Conservation (phyloP, 2,113 vertebrate genomes). For the Pterocles orientalis region DNA sequence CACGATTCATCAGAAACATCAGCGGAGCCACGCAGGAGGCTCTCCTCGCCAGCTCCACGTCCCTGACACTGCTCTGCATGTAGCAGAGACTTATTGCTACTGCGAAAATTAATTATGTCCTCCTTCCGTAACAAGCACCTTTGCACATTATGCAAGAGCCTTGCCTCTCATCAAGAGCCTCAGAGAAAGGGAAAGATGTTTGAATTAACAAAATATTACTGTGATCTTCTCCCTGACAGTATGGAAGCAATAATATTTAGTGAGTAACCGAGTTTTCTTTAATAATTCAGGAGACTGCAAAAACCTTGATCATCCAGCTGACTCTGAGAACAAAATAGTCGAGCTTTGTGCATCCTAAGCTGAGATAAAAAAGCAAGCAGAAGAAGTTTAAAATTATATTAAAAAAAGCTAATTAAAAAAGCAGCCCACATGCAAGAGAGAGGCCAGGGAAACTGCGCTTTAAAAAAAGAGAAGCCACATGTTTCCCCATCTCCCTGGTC, state of each 20-base stretch:
- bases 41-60: not conserved
- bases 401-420: not conserved
- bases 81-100: not conserved
- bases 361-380: slow-evolving; percentile 26
- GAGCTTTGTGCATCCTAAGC: slow-evolving; percentile 43
- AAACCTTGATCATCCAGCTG: slow-evolving; percentile 31
- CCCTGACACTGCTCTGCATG: not conserved
- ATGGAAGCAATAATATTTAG: slow-evolving; percentile 37
- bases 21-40: rapidly evolving
- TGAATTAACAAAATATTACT: slow-evolving; percentile 69
- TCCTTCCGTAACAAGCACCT: slow-evolving; percentile 22
- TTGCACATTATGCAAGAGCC: not conserved
- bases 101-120: not conserved
- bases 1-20: not conserved
- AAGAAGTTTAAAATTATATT: not conserved
- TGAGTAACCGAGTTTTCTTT: not conserved
- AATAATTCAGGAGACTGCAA: slow-evolving; percentile 56
- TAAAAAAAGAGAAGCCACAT: not conserved
- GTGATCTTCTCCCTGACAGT: slow-evolving; percentile 52
- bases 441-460: not conserved
- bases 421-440: not conserved
- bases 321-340: slow-evolving; percentile 36
- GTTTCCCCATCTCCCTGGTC: not conserved
- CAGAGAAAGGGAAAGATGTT: slow-evolving; percentile 10
- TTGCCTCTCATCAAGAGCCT: slow-evolving; percentile 21